phyloP scores from a whole-genome alignment of 2,888 invertebrate genomes.

The Punctoribates punctum region DNA sequence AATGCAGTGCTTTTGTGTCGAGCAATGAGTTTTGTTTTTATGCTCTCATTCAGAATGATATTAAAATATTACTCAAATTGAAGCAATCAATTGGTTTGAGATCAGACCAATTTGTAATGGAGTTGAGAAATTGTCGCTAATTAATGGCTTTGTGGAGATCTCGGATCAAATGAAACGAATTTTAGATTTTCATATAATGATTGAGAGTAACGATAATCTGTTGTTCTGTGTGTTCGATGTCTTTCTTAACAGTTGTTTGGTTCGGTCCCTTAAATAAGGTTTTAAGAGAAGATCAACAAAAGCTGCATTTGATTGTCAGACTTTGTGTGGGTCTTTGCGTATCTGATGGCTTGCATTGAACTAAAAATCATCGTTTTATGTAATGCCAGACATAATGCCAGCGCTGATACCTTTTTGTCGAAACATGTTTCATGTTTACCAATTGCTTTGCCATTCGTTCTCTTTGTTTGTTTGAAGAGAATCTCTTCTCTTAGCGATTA shows the following conservation, averaged over 20 bases:
- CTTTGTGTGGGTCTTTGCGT: neutral
- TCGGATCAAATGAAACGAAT: neutral
- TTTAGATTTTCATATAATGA: neutral
- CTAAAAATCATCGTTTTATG: conserved; percentile 24
- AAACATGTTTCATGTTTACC: conserved; percentile 29
- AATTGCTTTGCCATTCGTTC: conserved; percentile 10
- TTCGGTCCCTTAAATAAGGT: neutral
- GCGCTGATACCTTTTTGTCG: conserved; percentile 18
- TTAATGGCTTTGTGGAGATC: neutral
- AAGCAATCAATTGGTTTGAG: too few relatives aligned
- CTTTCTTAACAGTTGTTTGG: neutral
- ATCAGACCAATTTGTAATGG: neutral
- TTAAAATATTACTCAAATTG: too few relatives aligned
- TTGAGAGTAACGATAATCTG: neutral
- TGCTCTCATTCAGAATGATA: too few relatives aligned
- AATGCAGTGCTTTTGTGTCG: too few relatives aligned
- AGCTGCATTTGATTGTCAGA: conserved; percentile 1
- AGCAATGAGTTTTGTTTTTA: too few relatives aligned
- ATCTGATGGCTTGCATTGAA: neutral
- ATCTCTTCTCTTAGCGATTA: neutral
- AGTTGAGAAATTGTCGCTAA: neutral
- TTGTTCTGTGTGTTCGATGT: neutral
- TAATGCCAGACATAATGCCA: conserved; percentile 26
- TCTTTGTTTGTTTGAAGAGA: conserved; percentile 6
- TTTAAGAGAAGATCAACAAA: conserved; percentile 20